These are phyloP conservation scores for Chironomus tentans DNA, from an alignment of 2,888 invertebrate genomes.

Conservation along the genomic window DNA sequence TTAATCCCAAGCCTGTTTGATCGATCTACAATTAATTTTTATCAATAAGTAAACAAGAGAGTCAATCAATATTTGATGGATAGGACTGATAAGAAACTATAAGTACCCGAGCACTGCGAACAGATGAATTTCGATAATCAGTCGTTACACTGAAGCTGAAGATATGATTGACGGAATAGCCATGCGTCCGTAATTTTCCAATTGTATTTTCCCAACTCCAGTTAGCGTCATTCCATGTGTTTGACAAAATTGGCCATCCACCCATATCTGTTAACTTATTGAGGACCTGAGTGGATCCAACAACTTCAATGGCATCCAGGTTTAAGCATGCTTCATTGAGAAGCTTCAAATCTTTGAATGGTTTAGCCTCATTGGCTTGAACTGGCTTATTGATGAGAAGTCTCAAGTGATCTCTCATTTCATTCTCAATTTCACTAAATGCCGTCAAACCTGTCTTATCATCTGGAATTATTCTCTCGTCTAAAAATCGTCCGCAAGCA, in stretches of 20 bases:
- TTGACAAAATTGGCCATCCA: slow-evolving; percentile 78
- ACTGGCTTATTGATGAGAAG: slow-evolving; percentile 59
- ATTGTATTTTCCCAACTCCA: slow-evolving; percentile 79
- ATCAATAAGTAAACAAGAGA: neutral
- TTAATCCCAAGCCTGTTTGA: slow-evolving; percentile 66
- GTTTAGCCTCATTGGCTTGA: slow-evolving; percentile 52
- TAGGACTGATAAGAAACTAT: neutral
- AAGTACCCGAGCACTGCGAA: slow-evolving; percentile 49
- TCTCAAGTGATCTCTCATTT: slow-evolving; percentile 63
- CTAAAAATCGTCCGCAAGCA: slow-evolving; percentile 67
- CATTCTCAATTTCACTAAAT: slow-evolving; percentile 65
- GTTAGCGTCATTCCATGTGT: slow-evolving; percentile 53
- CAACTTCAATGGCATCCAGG: slow-evolving; percentile 42
- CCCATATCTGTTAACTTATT: slow-evolving; percentile 45
- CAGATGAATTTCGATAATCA: neutral
- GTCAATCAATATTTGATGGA: neutral
- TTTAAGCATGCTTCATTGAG: slow-evolving; percentile 85
- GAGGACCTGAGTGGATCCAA: slow-evolving; percentile 39
- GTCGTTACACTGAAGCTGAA: neutral
- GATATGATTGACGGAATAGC: slow-evolving; percentile 51
- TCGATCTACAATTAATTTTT: slow-evolving; percentile 50
- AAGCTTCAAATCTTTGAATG: slow-evolving; percentile 68
- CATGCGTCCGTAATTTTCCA: slow-evolving; percentile 64
- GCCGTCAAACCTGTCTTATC: slow-evolving; percentile 71
- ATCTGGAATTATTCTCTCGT: slow-evolving; percentile 64